Conservation (phyloP, 1,140 invertebrate genomes). For the Neodiprion pinetum region DNA sequence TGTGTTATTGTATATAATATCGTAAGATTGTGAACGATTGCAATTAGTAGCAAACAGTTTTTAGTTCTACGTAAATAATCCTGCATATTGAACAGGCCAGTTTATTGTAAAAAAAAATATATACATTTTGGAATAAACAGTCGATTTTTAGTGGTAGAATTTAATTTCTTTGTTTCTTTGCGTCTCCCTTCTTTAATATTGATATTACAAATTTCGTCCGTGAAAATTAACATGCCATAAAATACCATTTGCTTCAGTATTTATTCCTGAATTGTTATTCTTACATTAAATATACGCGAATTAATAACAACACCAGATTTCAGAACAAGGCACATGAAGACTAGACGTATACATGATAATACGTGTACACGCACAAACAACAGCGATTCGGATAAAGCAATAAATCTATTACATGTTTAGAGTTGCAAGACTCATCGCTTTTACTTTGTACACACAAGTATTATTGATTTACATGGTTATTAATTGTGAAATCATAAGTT, state of each 20-base stretch:
- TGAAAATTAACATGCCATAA: constrained; percentile 36
- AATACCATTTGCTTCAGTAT: constrained; percentile 12
- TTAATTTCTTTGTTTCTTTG: constrained; percentile 17
- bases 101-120: not conserved
- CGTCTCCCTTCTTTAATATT: not conserved
- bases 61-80: not conserved
- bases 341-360: not conserved
- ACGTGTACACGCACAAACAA: not conserved
- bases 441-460: not conserved
- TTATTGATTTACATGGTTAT: not conserved
- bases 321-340: not conserved
- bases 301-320: not conserved
- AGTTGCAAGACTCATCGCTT: too few relatives aligned
- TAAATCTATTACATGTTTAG: too few relatives aligned
- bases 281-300: constrained; percentile 1
- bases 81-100: constrained; percentile 2
- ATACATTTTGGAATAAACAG: not conserved
- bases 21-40: not conserved
- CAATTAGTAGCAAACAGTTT: constrained; percentile 1
- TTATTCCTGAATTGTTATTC: constrained; percentile 8
- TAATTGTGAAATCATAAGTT: not conserved
- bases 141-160: constrained; percentile 9
- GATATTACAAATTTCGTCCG: constrained; percentile 19
- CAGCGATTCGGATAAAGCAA: not conserved
- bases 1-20: too few relatives aligned